Conservation (phyloP, 2,797 vertebrate genomes). For the Poeciliopsis gracilis region DNA sequence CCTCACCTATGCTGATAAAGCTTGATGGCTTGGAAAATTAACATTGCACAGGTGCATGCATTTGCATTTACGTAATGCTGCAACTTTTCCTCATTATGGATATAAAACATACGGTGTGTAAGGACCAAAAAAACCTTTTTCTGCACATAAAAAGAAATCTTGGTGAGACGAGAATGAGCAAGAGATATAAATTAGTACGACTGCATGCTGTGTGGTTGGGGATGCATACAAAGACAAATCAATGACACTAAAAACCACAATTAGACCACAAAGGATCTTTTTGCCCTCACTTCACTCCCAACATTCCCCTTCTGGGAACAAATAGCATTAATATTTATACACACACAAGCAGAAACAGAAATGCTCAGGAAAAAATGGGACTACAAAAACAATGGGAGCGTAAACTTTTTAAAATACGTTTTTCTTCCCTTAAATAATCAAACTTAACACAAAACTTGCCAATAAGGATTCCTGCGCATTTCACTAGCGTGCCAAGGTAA, state of each 20-base stretch:
- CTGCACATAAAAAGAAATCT: neutral
- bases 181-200: constrained; percentile 17
- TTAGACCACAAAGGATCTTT: constrained; percentile 37
- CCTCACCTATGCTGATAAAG: neutral
- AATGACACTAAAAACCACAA: constrained; percentile 47
- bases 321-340: constrained; percentile 11
- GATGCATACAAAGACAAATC: constrained; percentile 31
- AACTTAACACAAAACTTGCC: neutral
- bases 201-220: neutral
- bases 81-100: neutral
- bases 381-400: neutral
- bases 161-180: neutral
- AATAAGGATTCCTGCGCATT: neutral
- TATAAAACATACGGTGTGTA: neutral
- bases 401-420: neutral
- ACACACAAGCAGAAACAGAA: constrained; percentile 1
- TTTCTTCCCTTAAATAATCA: neutral
- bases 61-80: constrained; percentile 12
- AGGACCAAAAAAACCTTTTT: neutral
- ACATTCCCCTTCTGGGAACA: constrained; percentile 2
- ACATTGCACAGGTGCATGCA: constrained; percentile 15
- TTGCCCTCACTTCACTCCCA: constrained; percentile 16
- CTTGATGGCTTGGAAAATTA: constrained; percentile 13
- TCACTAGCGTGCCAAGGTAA: neutral
- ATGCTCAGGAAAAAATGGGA: neutral